Conservation (phyloP, 2,113 vertebrate species). For the Epinephelus moara region DNA sequence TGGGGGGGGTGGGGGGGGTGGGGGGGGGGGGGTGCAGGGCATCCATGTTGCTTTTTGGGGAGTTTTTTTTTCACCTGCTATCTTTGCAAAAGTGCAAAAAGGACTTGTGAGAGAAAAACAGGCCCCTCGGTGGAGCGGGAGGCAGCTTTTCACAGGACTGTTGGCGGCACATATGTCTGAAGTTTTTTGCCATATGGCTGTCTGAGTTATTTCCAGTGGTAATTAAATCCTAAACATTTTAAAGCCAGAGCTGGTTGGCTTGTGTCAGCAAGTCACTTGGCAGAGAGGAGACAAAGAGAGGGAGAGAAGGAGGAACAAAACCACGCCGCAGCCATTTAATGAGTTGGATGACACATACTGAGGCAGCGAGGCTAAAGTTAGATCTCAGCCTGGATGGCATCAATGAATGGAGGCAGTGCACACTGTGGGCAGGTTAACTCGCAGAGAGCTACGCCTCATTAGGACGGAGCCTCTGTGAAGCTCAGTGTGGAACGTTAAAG, state of each 20-base stretch:
- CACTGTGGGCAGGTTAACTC: conserved; percentile 43
- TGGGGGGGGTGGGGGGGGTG: conserved; percentile 7
- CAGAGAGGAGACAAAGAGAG: conserved; percentile 72
- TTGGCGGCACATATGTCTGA: conserved; percentile 94
- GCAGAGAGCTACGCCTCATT: conserved; percentile 67
- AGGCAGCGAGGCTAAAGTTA: conserved; percentile 61
- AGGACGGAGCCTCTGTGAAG: conserved; percentile 38
- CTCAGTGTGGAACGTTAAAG: conserved; percentile 48
- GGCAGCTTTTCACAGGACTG: conserved; percentile 78
- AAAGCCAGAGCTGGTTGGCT: conserved; percentile 94
- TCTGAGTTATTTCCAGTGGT: conserved; percentile 96
- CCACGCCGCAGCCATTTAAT: conserved; percentile 30
- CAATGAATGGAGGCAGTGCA: conserved; percentile 35
- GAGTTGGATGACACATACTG: conserved; percentile 31
- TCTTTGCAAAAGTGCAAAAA: conserved; percentile 79
- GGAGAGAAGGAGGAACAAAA: conserved; percentile 46
- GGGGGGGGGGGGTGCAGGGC: conserved; percentile 53
- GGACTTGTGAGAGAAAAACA: conserved; percentile 72
- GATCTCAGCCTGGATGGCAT: conserved; percentile 53
- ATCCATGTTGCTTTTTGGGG: conserved; percentile 81
- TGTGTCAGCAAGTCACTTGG: conserved; percentile 82
- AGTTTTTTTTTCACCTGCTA: conserved; percentile 72
- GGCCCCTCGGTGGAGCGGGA: conserved; percentile 71
- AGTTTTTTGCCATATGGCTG: conserved; percentile 95
- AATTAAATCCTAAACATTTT: conserved; percentile 99